Percentiles rank a stretch among this genome's conserved stretches.
Conservation (phyloP, 1,140 invertebrate species). For the Wiebesia pumilae region DNA sequence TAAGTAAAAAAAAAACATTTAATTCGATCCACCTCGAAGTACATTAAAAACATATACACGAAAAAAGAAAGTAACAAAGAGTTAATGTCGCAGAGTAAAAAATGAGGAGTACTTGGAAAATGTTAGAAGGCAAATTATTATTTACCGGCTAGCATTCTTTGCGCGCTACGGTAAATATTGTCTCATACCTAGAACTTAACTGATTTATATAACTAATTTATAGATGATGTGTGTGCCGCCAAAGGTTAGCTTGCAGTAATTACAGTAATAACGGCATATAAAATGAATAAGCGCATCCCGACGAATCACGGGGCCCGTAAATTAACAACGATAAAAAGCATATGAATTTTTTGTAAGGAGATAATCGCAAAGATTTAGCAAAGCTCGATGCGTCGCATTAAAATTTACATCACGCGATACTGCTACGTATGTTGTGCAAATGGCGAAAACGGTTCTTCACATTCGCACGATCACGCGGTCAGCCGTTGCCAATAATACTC, state of each 20-base stretch:
- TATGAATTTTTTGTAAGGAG: background rate
- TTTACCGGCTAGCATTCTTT: background rate
- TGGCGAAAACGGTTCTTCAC: background rate
- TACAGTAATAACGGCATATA: conserved; percentile 2
- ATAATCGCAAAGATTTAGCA: background rate
- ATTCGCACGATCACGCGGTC: background rate
- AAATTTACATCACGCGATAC: background rate
- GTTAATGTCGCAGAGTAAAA: background rate
- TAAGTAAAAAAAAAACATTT: too few relatives aligned
- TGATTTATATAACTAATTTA: conserved; percentile 7
- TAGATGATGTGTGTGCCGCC: background rate
- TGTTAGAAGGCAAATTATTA: background rate
- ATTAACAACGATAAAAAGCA: background rate
- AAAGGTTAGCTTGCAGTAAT: conserved; percentile 1
- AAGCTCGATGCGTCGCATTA: background rate
- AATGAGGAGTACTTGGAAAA: background rate
- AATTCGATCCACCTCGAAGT: background rate
- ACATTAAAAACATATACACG: background rate
- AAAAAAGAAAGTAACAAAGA: background rate
- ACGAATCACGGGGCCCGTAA: background rate
- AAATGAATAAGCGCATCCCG: background rate
- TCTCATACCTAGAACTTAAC: conserved; percentile 4
- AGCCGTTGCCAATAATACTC: background rate
- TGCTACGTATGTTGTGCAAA: background rate
- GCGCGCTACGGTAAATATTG: background rate